These are phyloP conservation scores for Phrynosoma platyrhinos DNA, from an alignment of 2,113 vertebrate species.

Conservation along the genomic window DNA sequence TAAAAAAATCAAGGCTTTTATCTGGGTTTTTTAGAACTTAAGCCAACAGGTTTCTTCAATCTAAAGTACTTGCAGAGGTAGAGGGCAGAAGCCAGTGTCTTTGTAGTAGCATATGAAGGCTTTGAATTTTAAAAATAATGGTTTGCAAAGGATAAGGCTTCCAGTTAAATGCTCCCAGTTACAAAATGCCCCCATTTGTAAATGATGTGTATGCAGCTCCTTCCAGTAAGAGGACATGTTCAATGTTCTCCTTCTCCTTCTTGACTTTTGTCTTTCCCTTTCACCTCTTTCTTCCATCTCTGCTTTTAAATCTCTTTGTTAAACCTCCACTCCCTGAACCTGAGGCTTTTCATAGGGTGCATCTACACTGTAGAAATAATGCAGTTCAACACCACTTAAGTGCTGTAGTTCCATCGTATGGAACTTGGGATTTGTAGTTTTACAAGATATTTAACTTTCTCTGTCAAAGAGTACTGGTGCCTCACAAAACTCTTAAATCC, in stretches of 20 bases:
- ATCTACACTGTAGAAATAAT: no score
- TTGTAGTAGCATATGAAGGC: conserved; percentile 67
- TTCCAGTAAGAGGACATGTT: conserved; percentile 38
- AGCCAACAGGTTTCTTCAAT: conserved; percentile 79
- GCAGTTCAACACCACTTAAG: no score
- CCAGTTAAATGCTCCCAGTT: conserved; percentile 43
- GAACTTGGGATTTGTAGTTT: no score
- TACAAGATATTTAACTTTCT: no score
- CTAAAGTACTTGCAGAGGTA: conserved; percentile 64
- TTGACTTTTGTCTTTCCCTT: conserved; percentile 43
- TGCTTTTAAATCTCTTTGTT: neutral
- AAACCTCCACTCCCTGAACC: neutral
- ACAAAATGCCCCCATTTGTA: neutral
- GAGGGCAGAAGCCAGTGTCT: conserved; percentile 61
- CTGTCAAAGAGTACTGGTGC: no score
- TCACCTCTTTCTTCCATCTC: neutral
- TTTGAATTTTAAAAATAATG: conserved; percentile 52
- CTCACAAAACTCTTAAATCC: no score
- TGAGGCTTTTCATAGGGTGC: no score
- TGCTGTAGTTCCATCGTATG: no score
- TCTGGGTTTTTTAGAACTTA: conserved; percentile 77
- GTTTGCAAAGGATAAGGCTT: conserved; percentile 63
- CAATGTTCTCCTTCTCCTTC: conserved; percentile 17
- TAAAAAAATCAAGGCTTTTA: conserved; percentile 81
- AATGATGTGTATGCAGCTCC: conserved; percentile 49